Conservation (phyloP, 2,113 vertebrate genomes). For the Lamprotornis superbus region DNA sequence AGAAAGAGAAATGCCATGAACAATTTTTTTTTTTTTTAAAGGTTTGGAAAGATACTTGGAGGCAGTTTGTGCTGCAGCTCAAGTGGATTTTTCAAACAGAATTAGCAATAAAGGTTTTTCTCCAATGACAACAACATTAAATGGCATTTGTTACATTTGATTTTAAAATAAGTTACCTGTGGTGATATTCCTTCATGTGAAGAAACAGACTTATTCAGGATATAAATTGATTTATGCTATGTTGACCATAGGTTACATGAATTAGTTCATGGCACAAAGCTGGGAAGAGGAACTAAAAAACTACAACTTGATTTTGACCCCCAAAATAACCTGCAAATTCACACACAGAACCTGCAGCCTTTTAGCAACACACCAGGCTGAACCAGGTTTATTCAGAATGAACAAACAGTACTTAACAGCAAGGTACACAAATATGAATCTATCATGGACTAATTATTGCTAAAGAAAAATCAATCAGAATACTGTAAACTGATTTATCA, state of each 20-base stretch:
- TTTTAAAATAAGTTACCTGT: neutral
- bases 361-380: neutral
- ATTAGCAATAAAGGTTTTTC: neutral
- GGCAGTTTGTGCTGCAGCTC: neutral
- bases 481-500: conserved; percentile 47
- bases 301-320: neutral
- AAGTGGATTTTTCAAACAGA: neutral
- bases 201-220: neutral
- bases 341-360: neutral
- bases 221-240: neutral
- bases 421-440: neutral
- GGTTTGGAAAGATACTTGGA: conserved; percentile 34
- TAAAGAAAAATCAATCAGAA: neutral
- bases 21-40: neutral
- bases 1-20: conserved; percentile 36
- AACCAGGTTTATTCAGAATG: neutral
- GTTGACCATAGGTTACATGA: neutral
- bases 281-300: neutral
- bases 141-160: neutral
- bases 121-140: neutral
- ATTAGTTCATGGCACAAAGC: neutral
- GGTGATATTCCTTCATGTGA: neutral
- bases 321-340: neutral
- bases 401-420: neutral
- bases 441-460: neutral